Evolutionary conservation across 2,888 invertebrate genomes (phyloP).

Genomic region (Cybosia mesomella): DNA sequence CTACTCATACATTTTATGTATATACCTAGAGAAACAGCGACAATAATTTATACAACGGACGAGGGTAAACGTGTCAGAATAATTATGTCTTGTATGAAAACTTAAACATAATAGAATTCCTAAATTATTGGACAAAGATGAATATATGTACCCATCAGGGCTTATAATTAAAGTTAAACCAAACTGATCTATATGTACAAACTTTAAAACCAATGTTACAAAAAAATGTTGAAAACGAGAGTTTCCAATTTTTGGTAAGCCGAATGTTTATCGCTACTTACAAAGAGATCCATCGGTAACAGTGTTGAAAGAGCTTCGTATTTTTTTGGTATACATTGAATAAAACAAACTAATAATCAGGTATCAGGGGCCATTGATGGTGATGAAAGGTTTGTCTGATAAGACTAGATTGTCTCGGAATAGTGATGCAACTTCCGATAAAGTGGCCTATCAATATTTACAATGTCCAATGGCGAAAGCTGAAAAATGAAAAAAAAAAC

Average conservation of each 20-base stretch:
- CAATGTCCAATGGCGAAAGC: slow-evolving; percentile 74
- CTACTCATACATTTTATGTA: slow-evolving; percentile 86
- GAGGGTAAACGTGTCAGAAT: slow-evolving; percentile 64
- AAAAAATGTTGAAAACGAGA: slow-evolving; percentile 69
- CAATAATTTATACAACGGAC: slow-evolving; percentile 85
- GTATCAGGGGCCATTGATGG: slow-evolving; percentile 67
- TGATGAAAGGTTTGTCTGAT: slow-evolving; percentile 47
- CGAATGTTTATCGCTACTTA: slow-evolving; percentile 73
- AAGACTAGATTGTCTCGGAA: slow-evolving; percentile 81
- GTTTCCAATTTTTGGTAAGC: slow-evolving; percentile 79
- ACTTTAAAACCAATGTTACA: slow-evolving; percentile 73
- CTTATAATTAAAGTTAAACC: slow-evolving; percentile 67
- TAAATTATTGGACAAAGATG: slow-evolving; percentile 73
- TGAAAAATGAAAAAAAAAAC: slow-evolving; percentile 55
- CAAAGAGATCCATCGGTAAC: slow-evolving; percentile 87
- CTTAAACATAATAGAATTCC: slow-evolving; percentile 61
- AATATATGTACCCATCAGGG: slow-evolving; percentile 72
- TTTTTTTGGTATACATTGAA: slow-evolving; percentile 86
- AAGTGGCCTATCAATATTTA: slow-evolving; percentile 76
- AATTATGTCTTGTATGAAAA: slow-evolving; percentile 54
- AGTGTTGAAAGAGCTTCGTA: slow-evolving; percentile 81
- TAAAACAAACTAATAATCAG: slow-evolving; percentile 78
- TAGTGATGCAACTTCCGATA: slow-evolving; percentile 60
- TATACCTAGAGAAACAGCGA: slow-evolving; percentile 79
- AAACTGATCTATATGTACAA: slow-evolving; percentile 78